Conservation (phyloP, 2,888 invertebrate species). For the Petrolisthes manimaculis region DNA sequence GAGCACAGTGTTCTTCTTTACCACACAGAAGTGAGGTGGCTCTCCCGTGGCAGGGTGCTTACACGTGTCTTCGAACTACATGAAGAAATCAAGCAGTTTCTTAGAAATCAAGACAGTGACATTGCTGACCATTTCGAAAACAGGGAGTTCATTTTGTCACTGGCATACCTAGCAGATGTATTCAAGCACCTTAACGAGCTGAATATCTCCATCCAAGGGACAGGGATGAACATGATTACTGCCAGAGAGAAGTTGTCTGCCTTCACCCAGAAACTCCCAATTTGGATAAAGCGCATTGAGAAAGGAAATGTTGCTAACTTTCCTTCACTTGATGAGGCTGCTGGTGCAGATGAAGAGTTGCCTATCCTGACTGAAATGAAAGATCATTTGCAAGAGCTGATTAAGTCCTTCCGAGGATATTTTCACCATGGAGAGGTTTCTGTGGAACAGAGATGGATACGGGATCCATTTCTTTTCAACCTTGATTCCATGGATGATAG, state of each 20-base stretch:
- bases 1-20: constrained; percentile 63
- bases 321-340: constrained; percentile 29
- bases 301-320: constrained; percentile 23
- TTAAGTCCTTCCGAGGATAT: constrained; percentile 14
- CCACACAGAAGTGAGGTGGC: constrained; percentile 66
- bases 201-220: constrained; percentile 23
- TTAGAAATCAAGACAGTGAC: constrained; percentile 33
- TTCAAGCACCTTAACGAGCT: constrained; percentile 54
- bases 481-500: constrained; percentile 31
- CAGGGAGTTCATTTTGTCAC: constrained; percentile 36
- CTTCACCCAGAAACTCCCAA: constrained; percentile 34
- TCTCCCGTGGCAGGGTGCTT: constrained; percentile 44
- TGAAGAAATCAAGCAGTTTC: constrained; percentile 47
- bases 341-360: not conserved
- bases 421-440: constrained; percentile 31
- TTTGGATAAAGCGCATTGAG: constrained; percentile 26
- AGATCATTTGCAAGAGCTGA: constrained; percentile 11
- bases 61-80: constrained; percentile 48
- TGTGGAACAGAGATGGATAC: constrained; percentile 37
- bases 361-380: constrained; percentile 25
- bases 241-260: constrained; percentile 33
- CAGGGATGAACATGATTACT: constrained; percentile 45
- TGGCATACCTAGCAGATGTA: constrained; percentile 53
- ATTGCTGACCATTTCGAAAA: constrained; percentile 50
- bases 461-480: constrained; percentile 34